Base-by-base conservation (phyloP, 2,113 vertebrate species). In the mouse (Mus musculus) region DNA sequence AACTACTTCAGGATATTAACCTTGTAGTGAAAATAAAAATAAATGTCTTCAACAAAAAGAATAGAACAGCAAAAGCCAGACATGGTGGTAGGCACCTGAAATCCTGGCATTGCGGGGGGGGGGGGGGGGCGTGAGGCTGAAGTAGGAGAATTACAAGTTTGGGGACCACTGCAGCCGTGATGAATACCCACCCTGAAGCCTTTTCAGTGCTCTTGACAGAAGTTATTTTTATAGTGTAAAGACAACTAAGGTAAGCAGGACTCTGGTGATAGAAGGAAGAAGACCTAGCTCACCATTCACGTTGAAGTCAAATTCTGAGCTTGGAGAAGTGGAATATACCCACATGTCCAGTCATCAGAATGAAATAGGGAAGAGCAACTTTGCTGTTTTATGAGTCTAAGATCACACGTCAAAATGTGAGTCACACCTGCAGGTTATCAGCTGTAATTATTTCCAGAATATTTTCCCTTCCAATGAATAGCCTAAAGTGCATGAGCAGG, bases 241-340 rank as follows among this genome's bases (percentile, higher is more conserved):
- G 19, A 26, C 33, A 49, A 49, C 12, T 0, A 28, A 4, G 0
- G 0, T 3, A 4, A 42, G 39, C 17, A 75, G 84, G 39, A 17
- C 71, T 77, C 13, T 2, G 1, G 42, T 12, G 13, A 56, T 8
- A 20, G 26, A 61, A 61, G 30, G 30, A 73, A 75, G 69, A 73
- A 42, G 20, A 22, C 3, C 22, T 14, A 33, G 20, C 0, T 0
- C 16, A 4, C 42, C 10, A 4, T 36, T 69, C 8, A 0, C 0
- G 11, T 8, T 3, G 26, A 28, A 3, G 3, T 4, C 2, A 30
- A n/a, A 86, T 0, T n/a, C 5, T 3, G 7, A 54, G 49, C 59
- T 9, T 46, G 59, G 39, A 30, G 72, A 30, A 59, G 1, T 54
- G n/a, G 59, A 92, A 84, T 56, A 88, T 42, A 61, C 52, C 7